Evolutionary conservation across 1,140 invertebrate genomes (phyloP).

Genomic region (Bombus picipes): DNA sequence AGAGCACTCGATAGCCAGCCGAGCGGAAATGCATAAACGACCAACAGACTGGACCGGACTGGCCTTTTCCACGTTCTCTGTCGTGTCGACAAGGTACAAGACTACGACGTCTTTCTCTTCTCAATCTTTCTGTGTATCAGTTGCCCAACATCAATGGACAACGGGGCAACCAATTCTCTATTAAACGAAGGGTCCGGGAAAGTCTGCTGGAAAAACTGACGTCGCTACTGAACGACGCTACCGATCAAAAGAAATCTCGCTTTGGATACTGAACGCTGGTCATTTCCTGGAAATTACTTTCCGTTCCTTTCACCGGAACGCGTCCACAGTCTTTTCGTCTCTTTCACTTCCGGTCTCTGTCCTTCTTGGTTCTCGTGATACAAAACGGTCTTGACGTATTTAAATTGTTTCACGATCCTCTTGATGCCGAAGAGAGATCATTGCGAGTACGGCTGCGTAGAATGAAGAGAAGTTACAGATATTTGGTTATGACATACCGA

Average conservation of each 20-base stretch:
- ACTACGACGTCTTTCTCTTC: background rate
- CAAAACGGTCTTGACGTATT: background rate
- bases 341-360: background rate
- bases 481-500: too few species aligned
- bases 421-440: background rate
- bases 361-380: background rate
- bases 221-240: slow-evolving; percentile 23
- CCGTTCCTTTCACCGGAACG: background rate
- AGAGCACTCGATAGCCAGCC: slow-evolving; percentile 72
- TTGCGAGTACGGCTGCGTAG: background rate
- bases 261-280: slow-evolving; percentile 36
- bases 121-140: slow-evolving; percentile 3
- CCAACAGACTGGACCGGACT: slow-evolving; percentile 52
- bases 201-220: slow-evolving; percentile 47
- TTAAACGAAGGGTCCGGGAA: slow-evolving; percentile 43
- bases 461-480: background rate
- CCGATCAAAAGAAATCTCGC: slow-evolving; percentile 57
- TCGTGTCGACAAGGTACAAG: slow-evolving; percentile 21
- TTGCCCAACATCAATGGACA: background rate
- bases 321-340: background rate
- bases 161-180: slow-evolving; percentile 23
- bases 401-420: background rate
- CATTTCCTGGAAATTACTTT: slow-evolving; percentile 53
- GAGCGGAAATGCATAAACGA: slow-evolving; percentile 80
- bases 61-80: slow-evolving; percentile 42